Percentiles rank a stretch among this genome's conserved stretches.
These are phyloP conservation scores for Stegodyphus dumicola DNA, from an alignment of 1,140 invertebrate genomes.

Conservation along the genomic window DNA sequence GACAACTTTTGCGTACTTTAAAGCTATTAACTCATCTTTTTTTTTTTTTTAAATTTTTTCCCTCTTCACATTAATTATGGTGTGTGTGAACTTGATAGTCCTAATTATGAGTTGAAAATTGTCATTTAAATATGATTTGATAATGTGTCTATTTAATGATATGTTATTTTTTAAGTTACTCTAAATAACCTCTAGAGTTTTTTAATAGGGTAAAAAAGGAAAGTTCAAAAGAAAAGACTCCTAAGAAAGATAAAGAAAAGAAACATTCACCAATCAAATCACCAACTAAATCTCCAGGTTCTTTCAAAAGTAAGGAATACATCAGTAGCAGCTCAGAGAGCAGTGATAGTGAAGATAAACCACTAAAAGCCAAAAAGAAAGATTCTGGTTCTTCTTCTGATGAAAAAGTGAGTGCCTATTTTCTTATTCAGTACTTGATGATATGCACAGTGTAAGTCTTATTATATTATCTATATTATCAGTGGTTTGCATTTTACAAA, in stretches of 20 bases:
- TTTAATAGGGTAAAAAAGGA: background rate
- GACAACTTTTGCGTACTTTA: no score
- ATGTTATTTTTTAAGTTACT: no score
- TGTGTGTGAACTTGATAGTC: no score
- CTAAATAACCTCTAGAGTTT: background rate
- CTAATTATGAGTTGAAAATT: no score
- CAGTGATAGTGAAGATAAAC: conserved; percentile 54
- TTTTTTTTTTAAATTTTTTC: no score
- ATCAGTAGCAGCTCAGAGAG: conserved; percentile 70
- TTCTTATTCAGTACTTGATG: background rate
- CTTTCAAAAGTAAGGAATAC: conserved; percentile 92
- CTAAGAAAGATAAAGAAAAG: conserved; percentile 37
- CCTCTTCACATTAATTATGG: no score
- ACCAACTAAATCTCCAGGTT: conserved; percentile 54
- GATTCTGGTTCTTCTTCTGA: conserved; percentile 23
- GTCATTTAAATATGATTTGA: no score
- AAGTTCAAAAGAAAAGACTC: conserved; percentile 4
- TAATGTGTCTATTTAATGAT: no score
- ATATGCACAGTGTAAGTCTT: background rate
- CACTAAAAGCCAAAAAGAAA: conserved; percentile 1
- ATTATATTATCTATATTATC: background rate
- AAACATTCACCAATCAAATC: conserved; percentile 15
- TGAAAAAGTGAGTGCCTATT: background rate
- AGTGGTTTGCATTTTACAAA: no score
- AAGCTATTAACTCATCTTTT: no score